phyloP scores from a whole-genome alignment of 2,113 vertebrate genomes.

The Ranitomeya imitator region DNA sequence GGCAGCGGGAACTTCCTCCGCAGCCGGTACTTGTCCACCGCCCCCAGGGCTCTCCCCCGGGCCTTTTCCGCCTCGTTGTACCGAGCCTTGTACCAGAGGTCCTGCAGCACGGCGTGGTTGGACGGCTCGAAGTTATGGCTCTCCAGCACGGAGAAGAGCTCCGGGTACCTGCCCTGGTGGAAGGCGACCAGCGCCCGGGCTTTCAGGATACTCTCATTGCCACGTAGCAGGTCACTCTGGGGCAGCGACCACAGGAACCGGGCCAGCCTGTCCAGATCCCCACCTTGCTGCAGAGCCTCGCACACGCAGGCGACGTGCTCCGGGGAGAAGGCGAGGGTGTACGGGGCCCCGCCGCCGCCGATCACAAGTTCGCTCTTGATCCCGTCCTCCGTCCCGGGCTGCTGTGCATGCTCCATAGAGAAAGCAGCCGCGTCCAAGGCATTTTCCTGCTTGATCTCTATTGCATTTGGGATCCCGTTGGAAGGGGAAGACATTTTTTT shows the following conservation, averaged over 20 bases:
- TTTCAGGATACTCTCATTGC: conserved; percentile 98
- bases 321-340: conserved; percentile 89
- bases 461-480: conserved; percentile 86
- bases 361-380: conserved; percentile 86
- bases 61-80: conserved; percentile 97
- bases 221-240: conserved; percentile 94
- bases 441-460: conserved; percentile 96
- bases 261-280: conserved; percentile 96
- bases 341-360: conserved; percentile 63
- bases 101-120: conserved; percentile 95
- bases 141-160: conserved; percentile 97
- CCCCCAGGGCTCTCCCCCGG: conserved; percentile 94
- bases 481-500: conserved; percentile 94
- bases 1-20: conserved; percentile 97
- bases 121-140: conserved; percentile 94
- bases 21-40: conserved; percentile 98
- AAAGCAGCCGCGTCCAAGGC: conserved; percentile 83
- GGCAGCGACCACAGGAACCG: conserved; percentile 98
- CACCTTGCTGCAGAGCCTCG: conserved; percentile 97
- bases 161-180: conserved; percentile 95
- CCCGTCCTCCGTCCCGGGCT: conserved; percentile 72
- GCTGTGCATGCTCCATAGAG: conserved; percentile 83
- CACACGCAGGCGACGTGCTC: conserved; percentile 99
- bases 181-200: conserved; percentile 96
- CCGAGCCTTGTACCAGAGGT: conserved; percentile 98